Evolutionary conservation across 1,140 invertebrate genomes (phyloP).

Genomic region (Copidosoma floridanum): DNA sequence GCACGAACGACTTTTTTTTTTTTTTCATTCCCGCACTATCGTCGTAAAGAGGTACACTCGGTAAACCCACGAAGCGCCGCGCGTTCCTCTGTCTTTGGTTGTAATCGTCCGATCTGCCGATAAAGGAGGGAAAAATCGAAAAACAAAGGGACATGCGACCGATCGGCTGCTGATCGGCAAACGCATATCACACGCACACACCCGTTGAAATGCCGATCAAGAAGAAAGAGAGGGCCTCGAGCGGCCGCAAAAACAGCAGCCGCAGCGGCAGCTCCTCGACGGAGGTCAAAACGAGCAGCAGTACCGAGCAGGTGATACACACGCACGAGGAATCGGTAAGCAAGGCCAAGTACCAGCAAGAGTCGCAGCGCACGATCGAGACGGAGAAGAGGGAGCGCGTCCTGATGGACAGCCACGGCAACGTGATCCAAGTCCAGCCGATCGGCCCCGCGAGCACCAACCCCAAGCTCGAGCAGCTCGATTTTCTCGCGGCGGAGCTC

Average conservation of each 20-base stretch:
- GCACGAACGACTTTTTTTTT: background rate
- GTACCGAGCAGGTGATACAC: background rate
- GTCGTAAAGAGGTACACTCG: too few relatives aligned
- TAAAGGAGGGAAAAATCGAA: too few relatives aligned
- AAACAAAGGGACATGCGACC: too few relatives aligned
- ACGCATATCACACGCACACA: too few relatives aligned
- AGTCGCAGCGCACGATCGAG: constrained; percentile 19
- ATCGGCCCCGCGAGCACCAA: constrained; percentile 21
- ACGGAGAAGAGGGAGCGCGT: constrained; percentile 21
- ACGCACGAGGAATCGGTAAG: constrained; percentile 27
- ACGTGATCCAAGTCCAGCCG: constrained; percentile 44
- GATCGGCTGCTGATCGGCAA: background rate
- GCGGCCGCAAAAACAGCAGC: background rate
- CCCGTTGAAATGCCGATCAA: too few relatives aligned
- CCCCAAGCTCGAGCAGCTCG: constrained; percentile 6
- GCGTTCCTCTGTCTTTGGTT: too few relatives aligned
- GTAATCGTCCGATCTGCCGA: too few relatives aligned
- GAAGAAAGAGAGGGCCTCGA: background rate
- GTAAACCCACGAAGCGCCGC: too few relatives aligned
- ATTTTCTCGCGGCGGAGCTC: constrained; percentile 15
- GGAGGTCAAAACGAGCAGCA: background rate
- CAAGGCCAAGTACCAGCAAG: constrained; percentile 13
- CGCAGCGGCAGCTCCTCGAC: background rate
- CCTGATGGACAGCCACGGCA: constrained; percentile 47
- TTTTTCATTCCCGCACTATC: background rate